phyloP scores from a whole-genome alignment of 2,888 invertebrate genomes.

The Allygus modestus region DNA sequence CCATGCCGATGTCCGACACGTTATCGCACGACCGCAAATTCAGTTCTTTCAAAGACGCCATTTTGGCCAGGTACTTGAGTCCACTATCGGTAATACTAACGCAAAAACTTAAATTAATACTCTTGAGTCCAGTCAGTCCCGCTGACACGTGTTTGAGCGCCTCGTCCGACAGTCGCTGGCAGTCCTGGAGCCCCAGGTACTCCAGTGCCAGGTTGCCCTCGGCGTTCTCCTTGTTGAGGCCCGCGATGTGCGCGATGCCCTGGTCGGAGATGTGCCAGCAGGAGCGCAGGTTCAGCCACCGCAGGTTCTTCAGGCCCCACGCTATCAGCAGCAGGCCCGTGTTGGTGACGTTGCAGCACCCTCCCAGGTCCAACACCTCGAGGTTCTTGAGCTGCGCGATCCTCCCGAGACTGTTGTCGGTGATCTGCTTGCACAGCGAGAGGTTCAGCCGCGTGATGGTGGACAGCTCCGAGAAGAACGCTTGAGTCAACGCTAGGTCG shows the following conservation, averaged over 20 bases:
- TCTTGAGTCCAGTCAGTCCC: slow-evolving; percentile 88
- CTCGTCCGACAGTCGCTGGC: slow-evolving; percentile 95
- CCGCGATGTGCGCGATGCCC: slow-evolving; percentile 89
- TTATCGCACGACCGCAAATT: slow-evolving; percentile 96
- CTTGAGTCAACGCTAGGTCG: slow-evolving; percentile 89
- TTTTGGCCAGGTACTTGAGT: slow-evolving; percentile 90
- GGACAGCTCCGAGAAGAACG: slow-evolving; percentile 87
- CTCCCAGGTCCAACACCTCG: slow-evolving; percentile 92
- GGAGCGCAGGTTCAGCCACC: slow-evolving; percentile 91
- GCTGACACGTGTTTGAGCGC: slow-evolving; percentile 90
- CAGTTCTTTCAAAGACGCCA: slow-evolving; percentile 89
- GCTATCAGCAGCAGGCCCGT: slow-evolving; percentile 91
- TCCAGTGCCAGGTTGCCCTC: slow-evolving; percentile 88
- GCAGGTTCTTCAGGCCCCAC: slow-evolving; percentile 91
- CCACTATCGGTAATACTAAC: slow-evolving; percentile 96
- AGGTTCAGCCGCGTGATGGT: slow-evolving; percentile 89
- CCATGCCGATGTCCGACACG: slow-evolving; percentile 94
- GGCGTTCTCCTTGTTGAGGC: slow-evolving; percentile 81
- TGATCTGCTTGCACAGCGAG: slow-evolving; percentile 96
- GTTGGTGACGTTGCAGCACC: slow-evolving; percentile 94
- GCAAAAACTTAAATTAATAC: slow-evolving; percentile 96
- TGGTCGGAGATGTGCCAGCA: slow-evolving; percentile 96
- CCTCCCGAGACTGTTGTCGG: slow-evolving; percentile 91
- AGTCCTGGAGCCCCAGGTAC: slow-evolving; percentile 94
- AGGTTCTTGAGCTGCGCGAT: slow-evolving; percentile 92